Base-by-base conservation (phyloP, 23 tunicate species). In the Styela clava region DNA sequence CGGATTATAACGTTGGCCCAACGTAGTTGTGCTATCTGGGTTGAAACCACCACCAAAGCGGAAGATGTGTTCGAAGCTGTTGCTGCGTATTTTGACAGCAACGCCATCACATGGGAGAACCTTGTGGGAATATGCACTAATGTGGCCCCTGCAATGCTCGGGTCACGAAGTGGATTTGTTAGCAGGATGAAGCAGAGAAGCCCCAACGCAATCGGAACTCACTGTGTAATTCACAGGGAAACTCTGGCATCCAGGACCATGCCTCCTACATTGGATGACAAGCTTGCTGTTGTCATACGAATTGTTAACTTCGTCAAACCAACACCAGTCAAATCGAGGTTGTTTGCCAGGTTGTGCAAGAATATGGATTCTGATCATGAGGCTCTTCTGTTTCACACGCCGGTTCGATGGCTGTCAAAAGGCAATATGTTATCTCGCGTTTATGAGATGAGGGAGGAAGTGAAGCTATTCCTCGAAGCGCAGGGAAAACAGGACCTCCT, bases 241-340 rank as follows among this genome's bases (percentile, higher is more conserved):
- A 67, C 85, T 20, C 62, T 82, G 67, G 35, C 35, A 27, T 2
- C 62, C 33, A 82, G 37, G 29, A 82, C 84, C 3, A 30, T 64
- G 61, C 84, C 84, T 31, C 2, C 29, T 30, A 61, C 29, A 31
- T 64, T 83, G 68, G 69, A 62, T 63, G 79, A 83, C 63, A 83
- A 74, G 72, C 64, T 83, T 70, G 69, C 36, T 51, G 37, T 24
- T 44, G 78, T 44, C 24, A 82, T 82, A 5, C 64, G 37, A 69
- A 35, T 33, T 35, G 85, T 70, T 22, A 83, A 84, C 68, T 78
- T 63, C 34, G 51, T 68, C 77, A 84, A 84, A 77, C 69, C 88
- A 61, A 77, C 33, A 12, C 72, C 88, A 26, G 64, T 84, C 18
- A 56, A 56, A 56, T 56, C 79, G 68, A 73, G 69, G 68, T 74